Base-by-base conservation (phyloP, 1,140 invertebrate species). In the Lanistes nyassanus region DNA sequence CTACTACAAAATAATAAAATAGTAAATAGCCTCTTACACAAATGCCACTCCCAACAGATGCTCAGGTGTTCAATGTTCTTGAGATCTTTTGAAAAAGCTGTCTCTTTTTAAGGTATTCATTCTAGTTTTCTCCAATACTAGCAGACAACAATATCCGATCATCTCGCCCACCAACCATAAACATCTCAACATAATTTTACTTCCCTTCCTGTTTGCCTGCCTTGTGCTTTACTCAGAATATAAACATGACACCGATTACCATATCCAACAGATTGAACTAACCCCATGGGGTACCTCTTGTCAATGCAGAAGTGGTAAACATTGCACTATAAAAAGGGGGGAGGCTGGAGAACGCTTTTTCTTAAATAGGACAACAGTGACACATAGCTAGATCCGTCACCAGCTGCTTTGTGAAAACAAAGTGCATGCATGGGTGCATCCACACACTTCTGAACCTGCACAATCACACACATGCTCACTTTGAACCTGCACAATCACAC, bases 401-500 rank as follows among this genome's bases (percentile, higher is more conserved):
- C 23, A 23, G 13, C 51, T 53, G 13, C 51, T 13, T 53, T 23
- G 13, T 53, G 51, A 23, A 53, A 53, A 53, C 51, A 53, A 23
- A 29, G 58, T 62, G 58, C 58, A n/a, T 62, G 58, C n/a, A 3
- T 34, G 60, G 34, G 60, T 64, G 60, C 11, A 65, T 36, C 34
- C 26, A 31, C 62, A 64, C n/a, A 64, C 62, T 36, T 16, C 11
- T 36, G 37, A 13, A 65, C 62, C 34, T 19, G 39, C 62, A 39
- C 62, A 65, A 29, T 5, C 62, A 65, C 62, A 65, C 62, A 65
- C 62, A 65, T 36, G 23, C 29, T 31, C 29, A 31, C 29, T 62
- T 16, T 9, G 31, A n/a, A 60, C 56, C n/a, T 31, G 31, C 56
- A 60, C 56, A 60, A n/a, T 26, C 56, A 60, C 56, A 60, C 56